Evolutionary conservation across 2,888 invertebrate species (phyloP), one percentile per base, ranked within the genome.

Genomic region (Gryllus longicercus): DNA sequence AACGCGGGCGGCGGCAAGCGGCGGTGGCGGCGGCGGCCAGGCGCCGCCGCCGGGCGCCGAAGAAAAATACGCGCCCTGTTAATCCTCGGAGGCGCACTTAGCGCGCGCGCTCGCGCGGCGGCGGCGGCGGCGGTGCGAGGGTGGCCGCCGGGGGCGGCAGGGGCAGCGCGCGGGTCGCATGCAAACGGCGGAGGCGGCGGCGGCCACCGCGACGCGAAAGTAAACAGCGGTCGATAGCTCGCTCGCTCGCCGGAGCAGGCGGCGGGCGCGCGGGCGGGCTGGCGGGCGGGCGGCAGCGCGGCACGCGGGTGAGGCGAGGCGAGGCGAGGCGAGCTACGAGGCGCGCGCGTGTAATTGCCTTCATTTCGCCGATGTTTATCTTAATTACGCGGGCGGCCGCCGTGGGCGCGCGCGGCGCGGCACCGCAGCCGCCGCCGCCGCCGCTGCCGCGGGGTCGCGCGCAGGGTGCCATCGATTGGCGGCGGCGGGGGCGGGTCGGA

Each of bases 61-160:
- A 88, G 88, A 90, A 90, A 90, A 89, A 90, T 90, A 89, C 90
- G 89, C 88, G 87, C 75, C 75, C 87, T 88, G 89, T 88, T 87
- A 87, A 86, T 83, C 81, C 82, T 74, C 74, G 51, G 79, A 49
- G 79, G 49, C 76, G 75, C 50, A 75, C 79, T 77, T 77, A 38
- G 79, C 25, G 79, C 77, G 77, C 23, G 63, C 78, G 78, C 50
- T 75, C 74, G 78, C 63, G 63, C 14, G 63, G 14, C 63, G 63
- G 16, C 14, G 14, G 63, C 1, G 63, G n/a, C 14, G 16, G 63
- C 63, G 63, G 63, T 11, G 63, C 16, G 16, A 5, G 16, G 63
- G 14, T 4, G n/a, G n/a, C 11, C 3, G 38, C 38, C 63, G 63
- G 63, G 63, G 63, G 63, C 63, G 16, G 63, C 63, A 14, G 16